Evolutionary conservation across 2,113 vertebrate species (phyloP).

Genomic region (Penelope pileata): DNA sequence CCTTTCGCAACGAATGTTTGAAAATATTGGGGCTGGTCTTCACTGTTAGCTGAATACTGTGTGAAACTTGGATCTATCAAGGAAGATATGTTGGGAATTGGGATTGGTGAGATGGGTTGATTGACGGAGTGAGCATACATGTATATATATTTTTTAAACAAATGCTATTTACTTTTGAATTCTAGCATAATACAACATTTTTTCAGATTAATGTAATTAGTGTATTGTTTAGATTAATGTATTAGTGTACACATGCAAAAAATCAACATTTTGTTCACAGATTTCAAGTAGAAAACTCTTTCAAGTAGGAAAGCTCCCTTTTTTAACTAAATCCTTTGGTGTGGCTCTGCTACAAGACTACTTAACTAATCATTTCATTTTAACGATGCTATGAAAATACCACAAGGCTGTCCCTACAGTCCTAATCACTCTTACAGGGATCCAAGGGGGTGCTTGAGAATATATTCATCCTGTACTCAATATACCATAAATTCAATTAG

Average conservation of each 20-base stretch:
- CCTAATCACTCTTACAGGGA: conserved; percentile 18
- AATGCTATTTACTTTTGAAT: not conserved
- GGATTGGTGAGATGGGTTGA: not conserved
- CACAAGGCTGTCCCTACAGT: conserved; percentile 11
- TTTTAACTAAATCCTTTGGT: not conserved
- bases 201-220: not conserved
- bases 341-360: not conserved
- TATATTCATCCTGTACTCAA: not conserved
- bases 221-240: not conserved
- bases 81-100: not conserved
- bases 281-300: not conserved
- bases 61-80: not conserved
- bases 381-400: conserved; percentile 47
- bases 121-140: not conserved
- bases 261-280: not conserved
- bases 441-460: conserved; percentile 17
- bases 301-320: not conserved
- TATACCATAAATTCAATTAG: conserved; percentile 38
- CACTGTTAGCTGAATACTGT: not conserved
- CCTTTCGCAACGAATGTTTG: not conserved
- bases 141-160: not conserved
- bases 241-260: not conserved
- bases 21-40: not conserved
- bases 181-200: not conserved
- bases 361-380: conserved; percentile 29